Evolutionary conservation across 2,113 vertebrate genomes (phyloP).

Genomic region (Sprattus sprattus): DNA sequence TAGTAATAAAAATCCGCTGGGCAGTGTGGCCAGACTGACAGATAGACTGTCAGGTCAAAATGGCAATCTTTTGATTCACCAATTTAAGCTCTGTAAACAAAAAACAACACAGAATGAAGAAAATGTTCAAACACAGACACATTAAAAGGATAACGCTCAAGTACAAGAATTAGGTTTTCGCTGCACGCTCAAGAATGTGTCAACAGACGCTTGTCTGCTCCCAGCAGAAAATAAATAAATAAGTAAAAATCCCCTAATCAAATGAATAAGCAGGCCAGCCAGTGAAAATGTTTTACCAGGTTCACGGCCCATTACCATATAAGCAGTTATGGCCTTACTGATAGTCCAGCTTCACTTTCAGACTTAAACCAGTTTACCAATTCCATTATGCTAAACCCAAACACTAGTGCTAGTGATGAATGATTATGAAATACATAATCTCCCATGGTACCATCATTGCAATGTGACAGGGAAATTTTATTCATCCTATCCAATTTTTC

Average conservation of each 20-base stretch:
- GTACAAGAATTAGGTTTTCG: background rate
- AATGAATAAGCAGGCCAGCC: slow-evolving; percentile 35
- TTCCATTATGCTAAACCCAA: slow-evolving; percentile 82
- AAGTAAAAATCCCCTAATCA: slow-evolving; percentile 24
- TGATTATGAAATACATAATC: slow-evolving; percentile 82
- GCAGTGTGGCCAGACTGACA: background rate
- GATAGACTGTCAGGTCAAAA: background rate
- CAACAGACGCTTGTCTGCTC: background rate
- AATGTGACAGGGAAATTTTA: slow-evolving; percentile 78
- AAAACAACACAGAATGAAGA: background rate
- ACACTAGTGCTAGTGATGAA: slow-evolving; percentile 79
- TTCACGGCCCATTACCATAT: slow-evolving; percentile 69
- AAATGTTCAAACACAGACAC: background rate
- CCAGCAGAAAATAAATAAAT: background rate
- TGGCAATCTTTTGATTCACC: background rate
- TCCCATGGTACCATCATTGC: slow-evolving; percentile 72
- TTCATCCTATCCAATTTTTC: slow-evolving; percentile 80
- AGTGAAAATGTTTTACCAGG: slow-evolving; percentile 63
- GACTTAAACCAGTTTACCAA: slow-evolving; percentile 82
- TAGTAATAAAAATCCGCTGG: background rate
- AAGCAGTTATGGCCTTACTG: slow-evolving; percentile 67
- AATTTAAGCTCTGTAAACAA: background rate
- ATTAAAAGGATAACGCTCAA: background rate
- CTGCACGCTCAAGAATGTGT: background rate
- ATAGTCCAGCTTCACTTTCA: slow-evolving; percentile 75